Base-by-base conservation (phyloP, 2,888 invertebrate species). In the Syrista parreyssii region DNA sequence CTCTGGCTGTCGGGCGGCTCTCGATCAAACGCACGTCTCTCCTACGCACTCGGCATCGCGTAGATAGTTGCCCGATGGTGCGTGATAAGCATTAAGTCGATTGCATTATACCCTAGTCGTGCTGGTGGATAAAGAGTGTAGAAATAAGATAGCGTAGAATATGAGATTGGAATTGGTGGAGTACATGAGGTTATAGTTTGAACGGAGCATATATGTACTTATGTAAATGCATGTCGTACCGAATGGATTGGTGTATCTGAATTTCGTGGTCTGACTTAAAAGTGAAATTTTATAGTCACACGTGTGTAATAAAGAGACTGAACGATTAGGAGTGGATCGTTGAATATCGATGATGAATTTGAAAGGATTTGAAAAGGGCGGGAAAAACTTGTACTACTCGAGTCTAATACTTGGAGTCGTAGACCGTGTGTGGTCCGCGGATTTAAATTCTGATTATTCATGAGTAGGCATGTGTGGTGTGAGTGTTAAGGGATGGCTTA, bases 1-100 rank as follows among this genome's bases (percentile, higher is more conserved):
- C 68, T 31, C 73, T 73, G 72, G 78, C 75, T 79, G 82, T 83
- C 82, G 82, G 86, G 85, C 91, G 91, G 90, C 88, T 80, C 82
- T 83, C 85, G 89, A 90, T 91, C 91, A 91, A 88, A 91, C 89
- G 90, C 91, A 90, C 91, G 90, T 91, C 87, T 87, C 89, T 87
- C 89, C 90, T 91, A 91, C 90, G 90, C 90, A 88, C 86, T 84
- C 83, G 85, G 90, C 89, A 88, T 90, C 87, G 85, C 79, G 76
- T 78, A 71, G 71, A 71, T 71, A 32, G 32, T 33, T 32, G 68
- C 31, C 69, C 77, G 75, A 79, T 71, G 74, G 78, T 77, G 81
- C 84, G 84, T 84, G 84, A 83, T 83, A 80, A 79, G 83, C 82
- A 83, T 83, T 80, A 82, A 83, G 79, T 79, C 81, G 78, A 82